phyloP scores from a whole-genome alignment of 2,888 invertebrate species.

The Plutella xylostella region DNA sequence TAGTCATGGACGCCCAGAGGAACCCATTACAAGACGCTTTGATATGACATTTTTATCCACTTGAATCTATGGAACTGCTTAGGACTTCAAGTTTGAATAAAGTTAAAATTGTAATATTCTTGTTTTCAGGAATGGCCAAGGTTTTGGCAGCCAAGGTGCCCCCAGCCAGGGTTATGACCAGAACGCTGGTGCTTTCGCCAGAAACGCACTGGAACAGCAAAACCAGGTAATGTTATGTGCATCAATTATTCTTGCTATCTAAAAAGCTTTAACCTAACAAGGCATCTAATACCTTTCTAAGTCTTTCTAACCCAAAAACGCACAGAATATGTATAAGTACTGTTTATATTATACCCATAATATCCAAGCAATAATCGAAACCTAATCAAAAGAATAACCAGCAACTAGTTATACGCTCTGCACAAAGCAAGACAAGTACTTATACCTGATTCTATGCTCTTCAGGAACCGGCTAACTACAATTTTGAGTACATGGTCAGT shows the following conservation, averaged over 20 bases:
- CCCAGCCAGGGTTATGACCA: conserved; percentile 32
- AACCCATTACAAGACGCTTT: not conserved
- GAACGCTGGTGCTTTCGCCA: conserved; percentile 32
- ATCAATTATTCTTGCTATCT: not conserved
- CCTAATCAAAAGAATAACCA: too few species aligned
- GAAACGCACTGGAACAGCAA: conserved; percentile 35
- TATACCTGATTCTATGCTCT: conserved; percentile 28
- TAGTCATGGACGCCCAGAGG: not conserved
- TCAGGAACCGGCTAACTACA: conserved; percentile 77
- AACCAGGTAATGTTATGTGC: conserved; percentile 30
- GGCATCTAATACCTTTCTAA: not conserved
- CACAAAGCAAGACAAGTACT: too few species aligned
- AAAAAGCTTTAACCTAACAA: not conserved
- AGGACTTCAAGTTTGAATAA: not conserved
- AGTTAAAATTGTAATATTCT: too few species aligned
- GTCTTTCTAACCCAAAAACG: not conserved
- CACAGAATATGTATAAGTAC: conserved; percentile 31
- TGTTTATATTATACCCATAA: not conserved
- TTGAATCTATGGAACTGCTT: not conserved
- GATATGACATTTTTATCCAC: not conserved
- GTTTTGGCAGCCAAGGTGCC: conserved; percentile 23
- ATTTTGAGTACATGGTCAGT: conserved; percentile 75
- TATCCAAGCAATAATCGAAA: not conserved
- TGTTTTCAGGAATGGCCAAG: conserved; percentile 18
- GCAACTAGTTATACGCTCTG: not conserved